Evolutionary conservation across 1,140 invertebrate genomes (phyloP).

Genomic region (Nylanderia fulva): DNA sequence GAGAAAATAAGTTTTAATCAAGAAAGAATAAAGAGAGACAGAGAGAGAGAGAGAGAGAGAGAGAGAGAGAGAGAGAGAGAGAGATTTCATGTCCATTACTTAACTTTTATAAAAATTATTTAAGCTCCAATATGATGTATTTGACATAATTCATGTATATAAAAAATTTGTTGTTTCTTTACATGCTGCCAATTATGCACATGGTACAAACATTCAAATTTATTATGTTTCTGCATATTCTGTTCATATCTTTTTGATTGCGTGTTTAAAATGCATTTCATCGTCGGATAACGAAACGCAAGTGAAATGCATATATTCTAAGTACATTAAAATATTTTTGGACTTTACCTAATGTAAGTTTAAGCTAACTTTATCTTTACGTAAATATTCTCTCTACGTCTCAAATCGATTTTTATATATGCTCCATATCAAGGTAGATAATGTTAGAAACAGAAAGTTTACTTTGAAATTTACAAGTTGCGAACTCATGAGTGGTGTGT

Average conservation of each 20-base stretch:
- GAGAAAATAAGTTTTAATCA: slow-evolving; percentile 4
- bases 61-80: too few relatives aligned
- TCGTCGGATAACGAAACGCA: not conserved
- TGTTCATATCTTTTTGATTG: not conserved
- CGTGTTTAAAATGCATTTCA: not conserved
- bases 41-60: too few relatives aligned
- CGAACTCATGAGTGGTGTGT: slow-evolving; percentile 5
- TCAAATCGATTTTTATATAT: not conserved
- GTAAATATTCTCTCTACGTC: not conserved
- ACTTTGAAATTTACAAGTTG: not conserved
- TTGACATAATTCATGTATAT: not conserved
- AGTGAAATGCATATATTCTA: slow-evolving; percentile 12
- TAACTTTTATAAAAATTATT: slow-evolving; percentile 14
- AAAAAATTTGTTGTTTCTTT: not conserved
- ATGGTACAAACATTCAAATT: not conserved
- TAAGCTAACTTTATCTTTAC: too few relatives aligned
- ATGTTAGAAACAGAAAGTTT: not conserved
- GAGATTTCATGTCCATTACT: not conserved
- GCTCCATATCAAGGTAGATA: not conserved
- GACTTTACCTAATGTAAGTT: not conserved
- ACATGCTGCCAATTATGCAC: not conserved
- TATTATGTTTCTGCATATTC: not conserved
- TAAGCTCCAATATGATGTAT: not conserved
- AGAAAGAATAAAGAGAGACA: slow-evolving; percentile 2
- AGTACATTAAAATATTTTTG: not conserved